These are phyloP conservation scores for Glandiceps talaboti DNA, from an alignment of 53 echinoderm and acorn worm genomes.

Conservation along the genomic window DNA sequence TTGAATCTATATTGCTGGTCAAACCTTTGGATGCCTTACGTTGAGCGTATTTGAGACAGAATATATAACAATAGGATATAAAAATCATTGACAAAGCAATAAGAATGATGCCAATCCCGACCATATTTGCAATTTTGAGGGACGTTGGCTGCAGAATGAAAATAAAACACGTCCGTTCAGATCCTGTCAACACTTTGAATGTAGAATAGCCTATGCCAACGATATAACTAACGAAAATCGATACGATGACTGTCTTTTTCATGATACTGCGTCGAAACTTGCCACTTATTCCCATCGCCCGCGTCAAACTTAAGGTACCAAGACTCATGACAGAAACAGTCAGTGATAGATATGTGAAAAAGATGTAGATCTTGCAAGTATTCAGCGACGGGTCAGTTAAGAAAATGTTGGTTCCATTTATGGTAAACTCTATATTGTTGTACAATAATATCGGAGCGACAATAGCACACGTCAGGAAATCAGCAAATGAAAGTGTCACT, in stretches of 20 bases:
- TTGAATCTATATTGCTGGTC: background rate
- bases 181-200: background rate
- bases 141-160: background rate
- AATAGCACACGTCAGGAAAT: background rate
- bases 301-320: background rate
- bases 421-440: background rate
- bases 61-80: background rate
- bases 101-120: background rate
- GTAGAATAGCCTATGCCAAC: background rate
- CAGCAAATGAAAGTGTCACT: background rate
- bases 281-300: background rate
- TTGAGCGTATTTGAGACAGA: background rate
- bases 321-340: background rate
- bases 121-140: background rate
- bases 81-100: background rate
- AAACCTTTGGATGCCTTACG: background rate
- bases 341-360: background rate
- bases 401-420: background rate
- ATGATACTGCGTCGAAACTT: background rate
- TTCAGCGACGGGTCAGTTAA: background rate
- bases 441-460: background rate
- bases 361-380: background rate
- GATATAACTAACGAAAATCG: background rate
- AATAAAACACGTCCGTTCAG: background rate
- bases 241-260: background rate